Conservation (phyloP, 2,888 invertebrate species). For the Hybos culiciformis region DNA sequence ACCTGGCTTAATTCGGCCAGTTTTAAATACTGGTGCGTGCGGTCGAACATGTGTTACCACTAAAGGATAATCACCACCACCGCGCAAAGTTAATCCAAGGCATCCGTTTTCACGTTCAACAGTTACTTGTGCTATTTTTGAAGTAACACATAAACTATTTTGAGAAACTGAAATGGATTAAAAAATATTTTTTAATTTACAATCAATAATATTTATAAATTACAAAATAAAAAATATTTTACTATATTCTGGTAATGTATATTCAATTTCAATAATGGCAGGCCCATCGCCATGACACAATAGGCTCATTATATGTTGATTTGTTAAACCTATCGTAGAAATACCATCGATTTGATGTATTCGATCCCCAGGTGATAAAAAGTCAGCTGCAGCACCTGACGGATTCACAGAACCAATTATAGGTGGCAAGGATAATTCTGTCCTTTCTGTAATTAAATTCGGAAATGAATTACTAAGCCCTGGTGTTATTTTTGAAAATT, state of each 20-base stretch:
- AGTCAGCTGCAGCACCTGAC: constrained; percentile 46
- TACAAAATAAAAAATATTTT: constrained; percentile 27
- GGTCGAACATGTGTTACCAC: constrained; percentile 80
- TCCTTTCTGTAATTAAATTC: constrained; percentile 24
- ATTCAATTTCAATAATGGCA: constrained; percentile 70
- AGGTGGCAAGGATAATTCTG: constrained; percentile 36
- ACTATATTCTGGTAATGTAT: constrained; percentile 71
- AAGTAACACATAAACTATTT: constrained; percentile 58
- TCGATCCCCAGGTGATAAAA: constrained; percentile 63
- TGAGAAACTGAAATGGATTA: constrained; percentile 42
- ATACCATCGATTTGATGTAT: constrained; percentile 73
- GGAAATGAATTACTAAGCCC: neutral
- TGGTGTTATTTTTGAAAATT: neutral
- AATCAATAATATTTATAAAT: neutral
- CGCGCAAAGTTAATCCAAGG: constrained; percentile 76
- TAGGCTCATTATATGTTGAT: constrained; percentile 59
- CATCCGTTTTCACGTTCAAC: constrained; percentile 70
- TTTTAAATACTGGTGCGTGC: constrained; percentile 80
- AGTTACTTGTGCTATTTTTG: constrained; percentile 64
- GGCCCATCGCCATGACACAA: constrained; percentile 57
- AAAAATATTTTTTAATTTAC: constrained; percentile 2
- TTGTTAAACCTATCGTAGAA: constrained; percentile 56
- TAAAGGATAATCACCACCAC: constrained; percentile 67
- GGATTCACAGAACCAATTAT: constrained; percentile 34
- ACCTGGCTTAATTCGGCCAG: constrained; percentile 79